phyloP scores from a whole-genome alignment of 1,140 invertebrate genomes.

The Drosophila dunni region DNA sequence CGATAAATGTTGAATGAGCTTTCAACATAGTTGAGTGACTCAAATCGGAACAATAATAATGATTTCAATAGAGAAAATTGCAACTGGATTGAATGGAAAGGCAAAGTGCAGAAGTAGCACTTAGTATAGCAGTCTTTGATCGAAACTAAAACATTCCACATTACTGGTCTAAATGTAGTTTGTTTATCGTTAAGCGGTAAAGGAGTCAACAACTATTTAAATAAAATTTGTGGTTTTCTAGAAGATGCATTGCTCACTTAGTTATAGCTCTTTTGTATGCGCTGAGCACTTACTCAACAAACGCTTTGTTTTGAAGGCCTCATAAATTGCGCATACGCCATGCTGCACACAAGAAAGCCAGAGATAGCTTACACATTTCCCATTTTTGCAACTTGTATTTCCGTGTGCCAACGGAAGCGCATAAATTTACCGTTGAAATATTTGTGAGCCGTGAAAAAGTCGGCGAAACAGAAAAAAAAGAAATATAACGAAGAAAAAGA shows the following conservation, averaged over 20 bases:
- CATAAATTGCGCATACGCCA: conserved; percentile 81
- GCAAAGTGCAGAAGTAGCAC: too few species aligned
- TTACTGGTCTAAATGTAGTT: not conserved
- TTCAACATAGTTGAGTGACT: too few species aligned
- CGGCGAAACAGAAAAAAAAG: conserved; percentile 32
- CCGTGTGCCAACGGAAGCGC: conserved; percentile 44
- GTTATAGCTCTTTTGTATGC: conserved; percentile 24
- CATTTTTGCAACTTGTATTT: conserved; percentile 17
- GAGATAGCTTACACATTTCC: conserved; percentile 28
- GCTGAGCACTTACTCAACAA: conserved; percentile 48
- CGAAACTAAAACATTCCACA: too few species aligned
- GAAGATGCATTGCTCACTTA: conserved; percentile 40
- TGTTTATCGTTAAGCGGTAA: not conserved
- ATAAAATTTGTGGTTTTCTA: conserved; percentile 10
- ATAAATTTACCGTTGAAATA: conserved; percentile 78
- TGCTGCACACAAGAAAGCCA: conserved; percentile 44
- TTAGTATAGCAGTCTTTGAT: too few species aligned
- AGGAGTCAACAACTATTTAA: conserved; percentile 6
- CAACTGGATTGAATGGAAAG: too few species aligned
- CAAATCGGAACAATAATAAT: too few species aligned
- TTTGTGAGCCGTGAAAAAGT: conserved; percentile 65
- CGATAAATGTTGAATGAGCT: conserved; percentile 54
- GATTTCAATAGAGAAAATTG: too few species aligned
- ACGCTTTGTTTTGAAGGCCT: conserved; percentile 70
- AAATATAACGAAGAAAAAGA: too few species aligned